Percentiles rank a stretch among this genome's conserved stretches.
Evolutionary conservation across 2,888 invertebrate species (phyloP).

Genomic region (Agelastica alni): DNA sequence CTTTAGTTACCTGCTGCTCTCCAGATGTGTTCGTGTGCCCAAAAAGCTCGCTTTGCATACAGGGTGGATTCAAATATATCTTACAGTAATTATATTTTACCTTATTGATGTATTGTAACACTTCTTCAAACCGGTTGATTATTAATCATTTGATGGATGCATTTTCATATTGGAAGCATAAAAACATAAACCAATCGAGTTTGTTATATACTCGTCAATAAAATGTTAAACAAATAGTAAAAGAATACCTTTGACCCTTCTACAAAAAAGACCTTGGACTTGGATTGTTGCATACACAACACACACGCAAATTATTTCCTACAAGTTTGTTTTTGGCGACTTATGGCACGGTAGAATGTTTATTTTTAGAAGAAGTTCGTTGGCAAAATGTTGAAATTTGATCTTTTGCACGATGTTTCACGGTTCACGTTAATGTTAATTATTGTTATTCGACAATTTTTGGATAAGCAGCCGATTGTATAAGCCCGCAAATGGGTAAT

Average conservation of each 20-base stretch:
- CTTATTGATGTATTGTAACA: too few species aligned
- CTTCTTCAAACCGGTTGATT: too few species aligned
- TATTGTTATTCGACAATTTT: conserved; percentile 11
- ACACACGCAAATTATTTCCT: background rate
- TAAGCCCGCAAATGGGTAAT: conserved; percentile 14
- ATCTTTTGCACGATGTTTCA: conserved; percentile 9
- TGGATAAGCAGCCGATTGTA: conserved; percentile 8
- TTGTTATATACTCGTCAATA: too few species aligned
- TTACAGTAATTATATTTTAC: too few species aligned
- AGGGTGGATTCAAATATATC: too few species aligned
- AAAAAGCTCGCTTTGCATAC: too few species aligned
- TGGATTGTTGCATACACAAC: background rate
- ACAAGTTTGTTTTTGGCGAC: background rate
- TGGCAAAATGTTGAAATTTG: background rate
- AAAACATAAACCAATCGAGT: too few species aligned
- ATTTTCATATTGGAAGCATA: too few species aligned
- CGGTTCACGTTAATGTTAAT: conserved; percentile 19
- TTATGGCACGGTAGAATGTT: background rate
- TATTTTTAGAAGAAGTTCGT: conserved; percentile 6
- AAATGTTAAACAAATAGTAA: background rate
- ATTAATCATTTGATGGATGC: too few species aligned
- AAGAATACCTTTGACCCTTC: background rate
- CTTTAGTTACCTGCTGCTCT: too few species aligned
- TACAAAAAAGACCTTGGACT: background rate
- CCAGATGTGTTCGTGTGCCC: too few species aligned